Percentiles rank a stretch among this genome's conserved stretches.
phyloP scores from a whole-genome alignment of 2,888 invertebrate genomes.

The Oxytorus armatus region DNA sequence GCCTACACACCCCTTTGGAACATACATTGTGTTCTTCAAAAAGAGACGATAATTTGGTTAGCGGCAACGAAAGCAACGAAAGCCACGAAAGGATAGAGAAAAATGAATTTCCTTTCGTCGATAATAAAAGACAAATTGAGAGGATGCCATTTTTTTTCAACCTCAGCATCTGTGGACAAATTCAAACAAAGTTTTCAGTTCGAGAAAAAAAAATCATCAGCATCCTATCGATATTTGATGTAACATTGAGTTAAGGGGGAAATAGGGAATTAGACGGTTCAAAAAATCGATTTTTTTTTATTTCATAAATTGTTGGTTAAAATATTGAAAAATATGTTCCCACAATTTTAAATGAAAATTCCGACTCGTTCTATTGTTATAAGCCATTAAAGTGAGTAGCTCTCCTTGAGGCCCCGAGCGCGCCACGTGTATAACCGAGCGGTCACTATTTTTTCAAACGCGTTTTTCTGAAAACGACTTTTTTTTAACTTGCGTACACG shows the following conservation, averaged over 20 bases:
- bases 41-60: constrained; percentile 1
- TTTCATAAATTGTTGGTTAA: too few species aligned
- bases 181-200: neutral
- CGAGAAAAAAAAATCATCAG: constrained; percentile 24
- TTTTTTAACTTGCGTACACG: too few species aligned
- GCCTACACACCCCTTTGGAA: constrained; percentile 48
- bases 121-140: neutral
- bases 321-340: too few species aligned
- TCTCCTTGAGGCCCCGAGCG: too few species aligned
- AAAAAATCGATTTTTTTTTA: too few species aligned
- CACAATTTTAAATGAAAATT: too few species aligned
- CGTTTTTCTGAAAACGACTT: too few species aligned
- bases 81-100: neutral
- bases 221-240: constrained; percentile 54
- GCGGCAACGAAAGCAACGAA: neutral
- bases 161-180: neutral
- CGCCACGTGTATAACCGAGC: too few species aligned
- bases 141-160: neutral
- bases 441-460: too few species aligned
- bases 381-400: too few species aligned
- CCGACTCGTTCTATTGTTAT: too few species aligned
- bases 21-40: constrained; percentile 10
- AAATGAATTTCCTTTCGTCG: neutral
- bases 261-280: too few species aligned
- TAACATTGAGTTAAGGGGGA: constrained; percentile 49